These are phyloP conservation scores for Chaetops frenatus DNA, from an alignment of 2,113 vertebrate species.

Conservation along the genomic window DNA sequence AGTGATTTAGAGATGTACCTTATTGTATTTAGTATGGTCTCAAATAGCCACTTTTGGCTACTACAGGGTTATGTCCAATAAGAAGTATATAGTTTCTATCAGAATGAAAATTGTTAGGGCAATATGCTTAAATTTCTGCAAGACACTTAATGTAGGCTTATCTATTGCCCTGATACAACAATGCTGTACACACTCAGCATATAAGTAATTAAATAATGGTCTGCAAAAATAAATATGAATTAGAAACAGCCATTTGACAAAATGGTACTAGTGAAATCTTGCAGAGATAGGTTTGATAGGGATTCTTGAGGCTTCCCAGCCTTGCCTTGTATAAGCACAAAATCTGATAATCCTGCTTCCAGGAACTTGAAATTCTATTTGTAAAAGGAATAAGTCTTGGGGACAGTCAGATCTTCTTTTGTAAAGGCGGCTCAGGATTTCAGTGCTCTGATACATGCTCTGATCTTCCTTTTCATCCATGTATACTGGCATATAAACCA, in stretches of 20 bases:
- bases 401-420: background rate
- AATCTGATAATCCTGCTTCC: background rate
- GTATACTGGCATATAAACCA: background rate
- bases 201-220: background rate
- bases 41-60: background rate
- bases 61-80: background rate
- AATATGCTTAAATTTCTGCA: background rate
- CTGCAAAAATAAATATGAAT: background rate
- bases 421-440: background rate
- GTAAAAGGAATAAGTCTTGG: background rate
- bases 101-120: fast-evolving
- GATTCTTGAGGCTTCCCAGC: background rate
- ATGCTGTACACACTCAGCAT: background rate
- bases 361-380: background rate
- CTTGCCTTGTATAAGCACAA: background rate
- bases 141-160: background rate
- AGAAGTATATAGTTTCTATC: background rate
- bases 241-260: background rate
- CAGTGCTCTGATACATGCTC: background rate
- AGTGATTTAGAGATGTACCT: background rate
- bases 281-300: background rate
- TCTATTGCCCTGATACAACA: background rate
- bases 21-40: background rate
- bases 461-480: background rate
- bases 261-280: background rate